A percentile compares a stretch with the other conserved stretches of the same genome.
phyloP scores from a whole-genome alignment of 2,888 invertebrate species.

The Ischnura elegans region DNA sequence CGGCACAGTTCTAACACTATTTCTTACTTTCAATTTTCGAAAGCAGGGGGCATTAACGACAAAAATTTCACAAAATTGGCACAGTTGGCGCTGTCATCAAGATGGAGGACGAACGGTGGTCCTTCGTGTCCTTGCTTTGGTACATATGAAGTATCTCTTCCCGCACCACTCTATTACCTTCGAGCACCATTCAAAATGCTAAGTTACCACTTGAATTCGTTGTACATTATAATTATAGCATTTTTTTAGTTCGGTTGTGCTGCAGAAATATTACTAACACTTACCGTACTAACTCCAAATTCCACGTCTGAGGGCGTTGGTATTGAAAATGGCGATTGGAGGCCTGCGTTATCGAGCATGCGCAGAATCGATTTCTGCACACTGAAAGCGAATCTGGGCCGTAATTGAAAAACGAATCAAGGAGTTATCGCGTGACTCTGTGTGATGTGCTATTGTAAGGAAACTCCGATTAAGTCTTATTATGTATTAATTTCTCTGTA shows the following conservation, averaged over 20 bases:
- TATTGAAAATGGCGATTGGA: conserved; percentile 69
- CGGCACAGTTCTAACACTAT: conserved; percentile 72
- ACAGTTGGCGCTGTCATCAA: conserved; percentile 86
- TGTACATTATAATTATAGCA: neutral
- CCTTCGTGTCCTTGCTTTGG: neutral
- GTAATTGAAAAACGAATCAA: neutral
- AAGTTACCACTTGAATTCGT: conserved; percentile 18
- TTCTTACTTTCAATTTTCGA: conserved; percentile 72
- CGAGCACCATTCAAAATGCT: neutral
- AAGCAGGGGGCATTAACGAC: conserved; percentile 74
- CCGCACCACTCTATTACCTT: conserved; percentile 10
- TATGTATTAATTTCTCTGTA: neutral
- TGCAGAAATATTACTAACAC: conserved; percentile 49
- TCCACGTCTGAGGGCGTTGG: conserved; percentile 69
- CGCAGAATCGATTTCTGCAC: conserved; percentile 61
- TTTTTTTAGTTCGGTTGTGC: conserved; percentile 10
- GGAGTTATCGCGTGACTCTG: neutral
- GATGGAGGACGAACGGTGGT: conserved; percentile 77
- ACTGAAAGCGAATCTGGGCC: neutral
- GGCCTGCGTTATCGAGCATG: conserved; percentile 59
- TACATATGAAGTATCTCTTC: neutral
- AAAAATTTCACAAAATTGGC: conserved; percentile 85
- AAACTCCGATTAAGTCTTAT: neutral
- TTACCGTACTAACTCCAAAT: conserved; percentile 69
- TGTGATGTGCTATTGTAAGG: neutral